Base-by-base conservation (phyloP, 1,140 invertebrate genomes). In the Drosophila sulfurigaster region DNA sequence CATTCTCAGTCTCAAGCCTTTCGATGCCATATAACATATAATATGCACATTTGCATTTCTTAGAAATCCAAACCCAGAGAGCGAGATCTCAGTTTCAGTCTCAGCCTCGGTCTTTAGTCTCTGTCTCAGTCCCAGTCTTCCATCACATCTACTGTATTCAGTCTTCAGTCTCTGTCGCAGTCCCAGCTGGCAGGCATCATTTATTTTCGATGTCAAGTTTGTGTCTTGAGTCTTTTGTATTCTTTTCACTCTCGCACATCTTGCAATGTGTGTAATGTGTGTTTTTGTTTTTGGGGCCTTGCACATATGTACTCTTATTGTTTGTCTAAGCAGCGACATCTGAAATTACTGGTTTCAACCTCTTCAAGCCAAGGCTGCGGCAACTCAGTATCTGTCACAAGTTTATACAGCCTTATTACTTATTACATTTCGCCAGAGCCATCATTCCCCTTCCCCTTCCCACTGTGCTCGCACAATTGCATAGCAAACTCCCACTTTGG, bases 171-270 rank as follows among this genome's bases (percentile, higher is more conserved):
- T n/a, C 56, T 58, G 30, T 38, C 46, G 8, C 38, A 25, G 66
- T 67, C 70, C 64, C 49, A 66, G 63, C 67, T 63, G 73, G 56
- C 81, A 81, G 78, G 81, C 85, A 79, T 88, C 81, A 88, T 88
- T 88, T 90, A 78, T 82, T 86, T 90, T 91, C 66, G 63, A 90
- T 90, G 86, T 90, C 86, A 90, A 90, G 86, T 86, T 76, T 82
- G 76, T 82, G 62, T 71, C 35, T 74, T 67, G 6, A 72, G 77
- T 77, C 79, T 81, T 65, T 82, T 76, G 73, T 78, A 81, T 88
- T 89, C 81, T 85, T 88, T 88, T 89, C 83, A 83, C 80, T 88
- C 77, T 80, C 73, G 25, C 56, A 56, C 54, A 54, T 57, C 11
- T 13, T 7, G 25, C 30, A 20, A 48, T 48, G 54, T 67, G 35